A percentile compares a stretch with the other conserved stretches of the same genome.
Conservation (phyloP, 2,888 invertebrate genomes). For the Rapana venosa region DNA sequence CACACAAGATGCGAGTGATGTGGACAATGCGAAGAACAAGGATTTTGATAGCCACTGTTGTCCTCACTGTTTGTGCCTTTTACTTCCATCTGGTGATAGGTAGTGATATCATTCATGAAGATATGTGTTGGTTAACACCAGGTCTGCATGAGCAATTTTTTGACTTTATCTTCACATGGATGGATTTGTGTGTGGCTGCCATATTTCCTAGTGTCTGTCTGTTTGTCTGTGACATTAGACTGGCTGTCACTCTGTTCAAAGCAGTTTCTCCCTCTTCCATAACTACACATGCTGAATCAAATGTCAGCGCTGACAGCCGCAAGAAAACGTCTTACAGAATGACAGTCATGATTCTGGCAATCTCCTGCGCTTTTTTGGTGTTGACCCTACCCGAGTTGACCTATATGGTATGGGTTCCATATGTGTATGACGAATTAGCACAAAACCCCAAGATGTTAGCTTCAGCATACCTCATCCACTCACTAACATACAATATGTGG, state of each 20-base stretch:
- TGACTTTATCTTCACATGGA: background rate
- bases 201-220: background rate
- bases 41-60: background rate
- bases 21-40: background rate
- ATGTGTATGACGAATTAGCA: too few relatives aligned
- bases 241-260: background rate
- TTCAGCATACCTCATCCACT: too few relatives aligned
- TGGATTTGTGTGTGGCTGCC: background rate
- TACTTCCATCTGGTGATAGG: background rate
- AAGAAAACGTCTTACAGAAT: background rate
- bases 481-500: too few relatives aligned
- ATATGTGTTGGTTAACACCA: background rate
- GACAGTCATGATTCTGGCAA: background rate
- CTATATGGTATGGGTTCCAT: too few relatives aligned
- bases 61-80: background rate
- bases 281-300: background rate
- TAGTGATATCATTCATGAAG: background rate
- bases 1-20: background rate
- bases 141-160: background rate
- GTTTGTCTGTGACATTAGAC: background rate
- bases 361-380: background rate
- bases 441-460: too few relatives aligned
- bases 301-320: background rate
- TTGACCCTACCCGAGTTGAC: constrained; percentile 4
- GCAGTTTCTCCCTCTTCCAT: too few relatives aligned